phyloP scores from a whole-genome alignment of 2,797 vertebrate genomes.

The Babyrousa celebensis region DNA sequence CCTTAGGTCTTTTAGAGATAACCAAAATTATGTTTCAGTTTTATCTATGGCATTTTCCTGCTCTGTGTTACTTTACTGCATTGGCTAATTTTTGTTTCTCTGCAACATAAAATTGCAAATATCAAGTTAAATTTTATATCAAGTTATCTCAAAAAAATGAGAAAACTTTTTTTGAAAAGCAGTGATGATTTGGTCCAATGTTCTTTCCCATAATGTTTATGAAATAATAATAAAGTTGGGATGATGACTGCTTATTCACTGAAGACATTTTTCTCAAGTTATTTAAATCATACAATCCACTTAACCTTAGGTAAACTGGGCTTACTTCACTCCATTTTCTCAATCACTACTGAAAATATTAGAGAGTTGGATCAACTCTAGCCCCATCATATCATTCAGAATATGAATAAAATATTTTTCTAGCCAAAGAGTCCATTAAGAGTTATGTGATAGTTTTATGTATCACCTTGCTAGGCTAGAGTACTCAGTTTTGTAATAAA shows the following conservation, averaged over 20 bases:
- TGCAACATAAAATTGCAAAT: constrained; percentile 77
- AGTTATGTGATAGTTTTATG: neutral
- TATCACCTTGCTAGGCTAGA: neutral
- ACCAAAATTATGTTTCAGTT: constrained; percentile 82
- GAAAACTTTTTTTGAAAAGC: constrained; percentile 82
- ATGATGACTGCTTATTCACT: constrained; percentile 55
- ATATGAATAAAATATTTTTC: neutral
- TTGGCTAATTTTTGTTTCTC: constrained; percentile 75
- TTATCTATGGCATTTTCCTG: constrained; percentile 85
- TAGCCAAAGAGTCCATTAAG: neutral
- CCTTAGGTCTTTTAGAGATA: constrained; percentile 81
- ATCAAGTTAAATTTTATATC: constrained; percentile 82
- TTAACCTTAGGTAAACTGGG: neutral
- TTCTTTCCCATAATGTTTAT: constrained; percentile 74
- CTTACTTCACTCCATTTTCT: constrained; percentile 36
- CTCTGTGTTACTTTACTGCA: constrained; percentile 81
- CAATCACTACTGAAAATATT: neutral
- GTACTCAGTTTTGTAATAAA: neutral
- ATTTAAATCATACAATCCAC: constrained; percentile 7
- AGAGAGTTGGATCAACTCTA: neutral
- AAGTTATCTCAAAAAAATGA: constrained; percentile 79
- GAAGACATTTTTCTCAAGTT: constrained; percentile 51
- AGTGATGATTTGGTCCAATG: constrained; percentile 72
- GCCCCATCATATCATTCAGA: neutral
- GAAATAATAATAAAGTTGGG: constrained; percentile 78